Conservation (phyloP, 2,888 invertebrate genomes). For the Dugesia japonica region DNA sequence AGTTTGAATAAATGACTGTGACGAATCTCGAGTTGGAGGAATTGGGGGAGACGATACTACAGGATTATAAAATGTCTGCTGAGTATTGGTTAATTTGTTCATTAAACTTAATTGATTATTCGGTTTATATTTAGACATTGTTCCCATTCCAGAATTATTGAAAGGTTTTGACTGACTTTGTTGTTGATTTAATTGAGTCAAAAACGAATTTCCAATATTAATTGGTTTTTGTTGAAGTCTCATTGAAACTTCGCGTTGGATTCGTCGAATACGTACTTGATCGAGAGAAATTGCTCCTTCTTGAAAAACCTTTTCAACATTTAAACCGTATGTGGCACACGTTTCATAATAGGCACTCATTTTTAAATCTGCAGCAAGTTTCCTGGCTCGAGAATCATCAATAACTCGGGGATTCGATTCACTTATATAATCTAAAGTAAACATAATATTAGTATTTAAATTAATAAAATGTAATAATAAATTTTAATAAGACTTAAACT, state of each 20-base stretch:
- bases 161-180: neutral
- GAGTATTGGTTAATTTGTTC: neutral
- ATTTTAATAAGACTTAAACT: neutral
- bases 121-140: neutral
- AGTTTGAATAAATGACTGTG: neutral
- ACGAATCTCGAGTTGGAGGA: neutral
- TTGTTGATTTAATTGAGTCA: neutral
- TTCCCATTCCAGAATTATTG: constrained; percentile 6
- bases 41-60: neutral
- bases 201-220: neutral
- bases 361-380: constrained; percentile 77
- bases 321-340: constrained; percentile 87
- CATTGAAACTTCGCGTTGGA: constrained; percentile 6
- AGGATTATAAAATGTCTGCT: neutral
- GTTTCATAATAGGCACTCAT: constrained; percentile 93
- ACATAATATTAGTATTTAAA: neutral
- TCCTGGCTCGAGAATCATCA: constrained; percentile 78
- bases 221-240: constrained; percentile 1
- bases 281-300: constrained; percentile 50
- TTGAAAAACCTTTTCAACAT: constrained; percentile 92
- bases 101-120: constrained; percentile 9
- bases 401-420: constrained; percentile 68
- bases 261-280: neutral
- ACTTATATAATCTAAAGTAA: constrained; percentile 26
- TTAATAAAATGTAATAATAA: neutral